These are phyloP conservation scores for Pangasius krempfi DNA, from an alignment of 2,797 vertebrate genomes.

Conservation along the genomic window DNA sequence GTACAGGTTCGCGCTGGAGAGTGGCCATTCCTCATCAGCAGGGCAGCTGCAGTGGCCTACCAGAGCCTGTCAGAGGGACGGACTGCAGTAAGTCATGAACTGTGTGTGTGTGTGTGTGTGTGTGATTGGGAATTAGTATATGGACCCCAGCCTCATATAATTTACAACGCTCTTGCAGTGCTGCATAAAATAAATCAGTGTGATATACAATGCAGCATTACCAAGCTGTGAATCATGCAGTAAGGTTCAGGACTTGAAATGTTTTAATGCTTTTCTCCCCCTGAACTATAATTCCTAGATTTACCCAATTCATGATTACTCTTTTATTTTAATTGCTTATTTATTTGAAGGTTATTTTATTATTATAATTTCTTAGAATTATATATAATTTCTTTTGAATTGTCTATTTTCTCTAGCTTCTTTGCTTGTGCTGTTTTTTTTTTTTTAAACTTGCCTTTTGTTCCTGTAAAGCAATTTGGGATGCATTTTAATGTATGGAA, in stretches of 20 bases:
- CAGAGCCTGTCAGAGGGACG: constrained; percentile 91
- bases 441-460: neutral
- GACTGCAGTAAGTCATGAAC: constrained; percentile 89
- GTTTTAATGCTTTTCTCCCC: neutral
- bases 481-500: neutral
- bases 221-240: neutral
- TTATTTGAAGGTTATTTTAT: neutral
- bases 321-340: neutral
- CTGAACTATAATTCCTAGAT: neutral
- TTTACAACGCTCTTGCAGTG: neutral
- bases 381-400: neutral
- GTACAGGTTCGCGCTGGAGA: constrained; percentile 93
- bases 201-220: constrained; percentile 17
- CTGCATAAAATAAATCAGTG: constrained; percentile 37
- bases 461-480: neutral
- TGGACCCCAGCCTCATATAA: neutral
- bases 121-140: neutral
- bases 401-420: neutral
- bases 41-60: constrained; percentile 84
- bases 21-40: constrained; percentile 89
- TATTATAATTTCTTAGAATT: neutral
- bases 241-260: neutral
- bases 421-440: neutral
- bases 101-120: constrained; percentile 6
- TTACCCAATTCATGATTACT: neutral